Evolutionary conservation across 2,113 vertebrate species (phyloP).

Genomic region (Propithecus coquereli): DNA sequence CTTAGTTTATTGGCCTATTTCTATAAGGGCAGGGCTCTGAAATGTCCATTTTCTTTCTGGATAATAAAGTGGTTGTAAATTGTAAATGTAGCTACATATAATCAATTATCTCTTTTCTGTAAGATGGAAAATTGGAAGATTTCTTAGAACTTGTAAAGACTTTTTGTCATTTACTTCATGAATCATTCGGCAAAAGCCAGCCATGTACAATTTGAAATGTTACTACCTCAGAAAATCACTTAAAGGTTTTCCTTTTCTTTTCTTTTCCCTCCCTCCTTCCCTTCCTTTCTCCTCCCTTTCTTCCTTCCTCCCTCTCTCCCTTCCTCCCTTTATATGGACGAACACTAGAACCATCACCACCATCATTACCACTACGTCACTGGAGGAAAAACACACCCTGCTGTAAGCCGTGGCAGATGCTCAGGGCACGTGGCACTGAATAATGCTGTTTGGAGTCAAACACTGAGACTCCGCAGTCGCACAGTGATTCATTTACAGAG

Average conservation of each 20-base stretch:
- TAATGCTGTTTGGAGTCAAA: not conserved
- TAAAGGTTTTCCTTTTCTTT: not conserved
- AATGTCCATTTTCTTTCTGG: not conserved
- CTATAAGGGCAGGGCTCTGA: not conserved
- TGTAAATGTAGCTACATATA: not conserved
- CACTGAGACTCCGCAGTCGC: not conserved
- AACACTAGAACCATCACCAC: not conserved
- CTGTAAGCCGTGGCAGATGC: not conserved
- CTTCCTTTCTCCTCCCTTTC: not conserved
- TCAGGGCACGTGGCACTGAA: not conserved
- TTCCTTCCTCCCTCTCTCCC: not conserved
- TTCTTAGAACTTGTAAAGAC: conserved; percentile 12
- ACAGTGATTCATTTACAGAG: not conserved
- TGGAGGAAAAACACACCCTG: not conserved
- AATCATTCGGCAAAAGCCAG: conserved; percentile 43
- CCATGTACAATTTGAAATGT: not conserved
- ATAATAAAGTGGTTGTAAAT: conserved; percentile 13
- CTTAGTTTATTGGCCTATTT: conserved; percentile 18
- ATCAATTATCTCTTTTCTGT: conserved; percentile 12
- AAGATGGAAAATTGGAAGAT: conserved; percentile 1
- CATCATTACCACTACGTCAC: not conserved
- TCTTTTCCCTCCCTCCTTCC: not conserved
- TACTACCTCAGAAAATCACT: conserved; percentile 27
- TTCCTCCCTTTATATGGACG: not conserved
- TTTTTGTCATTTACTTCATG: conserved; percentile 46